phyloP scores from a whole-genome alignment of 2,797 vertebrate species.

The Sebastes goodei region DNA sequence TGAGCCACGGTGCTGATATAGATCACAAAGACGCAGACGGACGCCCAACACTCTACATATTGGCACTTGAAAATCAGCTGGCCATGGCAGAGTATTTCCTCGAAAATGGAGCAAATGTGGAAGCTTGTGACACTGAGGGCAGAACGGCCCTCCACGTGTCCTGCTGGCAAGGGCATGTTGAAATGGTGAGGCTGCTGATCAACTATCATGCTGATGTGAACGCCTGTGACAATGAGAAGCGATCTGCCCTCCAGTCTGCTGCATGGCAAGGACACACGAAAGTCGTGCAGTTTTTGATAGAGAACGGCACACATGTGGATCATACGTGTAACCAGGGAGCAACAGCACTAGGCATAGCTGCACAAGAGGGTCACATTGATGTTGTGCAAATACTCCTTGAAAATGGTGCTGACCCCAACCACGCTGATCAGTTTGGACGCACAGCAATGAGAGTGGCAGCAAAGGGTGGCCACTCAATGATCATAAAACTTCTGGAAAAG shows the following conservation, averaged over 20 bases:
- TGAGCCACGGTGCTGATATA: conserved; percentile 92
- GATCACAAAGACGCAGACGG: conserved; percentile 96
- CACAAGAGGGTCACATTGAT: conserved; percentile 97
- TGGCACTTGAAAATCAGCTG: conserved; percentile 96
- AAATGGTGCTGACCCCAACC: conserved; percentile 95
- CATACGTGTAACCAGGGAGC: conserved; percentile 98
- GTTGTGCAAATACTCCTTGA: conserved; percentile 94
- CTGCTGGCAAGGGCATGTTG: conserved; percentile 98
- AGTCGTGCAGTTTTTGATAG: conserved; percentile 93
- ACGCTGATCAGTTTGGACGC: conserved; percentile 96
- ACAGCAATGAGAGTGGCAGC: conserved; percentile 98
- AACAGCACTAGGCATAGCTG: conserved; percentile 97
- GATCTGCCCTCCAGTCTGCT: conserved; percentile 95
- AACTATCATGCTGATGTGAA: conserved; percentile 93
- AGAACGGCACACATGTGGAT: conserved; percentile 90
- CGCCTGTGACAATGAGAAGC: conserved; percentile 94
- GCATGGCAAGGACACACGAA: conserved; percentile 97
- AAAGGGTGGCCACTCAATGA: conserved; percentile 93
- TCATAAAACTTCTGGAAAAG: conserved; percentile 95
- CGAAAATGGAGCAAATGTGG: conserved; percentile 94
- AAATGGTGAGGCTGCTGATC: conserved; percentile 94
- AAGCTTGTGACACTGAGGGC: conserved; percentile 93
- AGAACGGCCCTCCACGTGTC: conserved; percentile 97
- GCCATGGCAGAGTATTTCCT: conserved; percentile 96
- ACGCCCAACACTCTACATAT: conserved; percentile 95